These are phyloP conservation scores for Anabas testudineus DNA, from an alignment of 2,797 vertebrate genomes.

Conservation along the genomic window DNA sequence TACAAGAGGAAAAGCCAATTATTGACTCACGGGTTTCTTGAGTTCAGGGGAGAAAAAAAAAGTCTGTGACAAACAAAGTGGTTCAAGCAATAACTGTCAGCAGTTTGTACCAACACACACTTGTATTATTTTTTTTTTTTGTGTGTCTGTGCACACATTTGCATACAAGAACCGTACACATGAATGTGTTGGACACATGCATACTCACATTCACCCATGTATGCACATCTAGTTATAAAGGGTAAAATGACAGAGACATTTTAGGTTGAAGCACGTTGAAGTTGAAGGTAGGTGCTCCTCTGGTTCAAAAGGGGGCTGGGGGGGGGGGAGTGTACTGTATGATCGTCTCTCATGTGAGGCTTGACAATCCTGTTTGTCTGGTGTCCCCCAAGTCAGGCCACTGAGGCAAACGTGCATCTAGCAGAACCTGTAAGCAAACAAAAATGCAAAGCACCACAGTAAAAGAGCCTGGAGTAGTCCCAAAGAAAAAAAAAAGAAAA, in stretches of 20 bases:
- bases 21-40: not conserved
- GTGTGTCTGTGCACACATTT: slow-evolving; percentile 23
- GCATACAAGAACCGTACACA: slow-evolving; percentile 23
- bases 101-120: slow-evolving; percentile 52
- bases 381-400: slow-evolving; percentile 56
- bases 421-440: slow-evolving; percentile 56
- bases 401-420: slow-evolving; percentile 61
- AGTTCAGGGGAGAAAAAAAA: slow-evolving; percentile 7
- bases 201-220: slow-evolving; percentile 52
- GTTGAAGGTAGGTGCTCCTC: slow-evolving; percentile 36
- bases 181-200: slow-evolving; percentile 26
- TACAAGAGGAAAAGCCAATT: slow-evolving; percentile 1
- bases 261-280: slow-evolving; percentile 42
- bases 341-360: slow-evolving; percentile 37
- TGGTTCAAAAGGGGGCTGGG: slow-evolving; percentile 42
- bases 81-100: slow-evolving; percentile 40
- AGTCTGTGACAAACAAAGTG: slow-evolving; percentile 27
- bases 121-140: too few species aligned
- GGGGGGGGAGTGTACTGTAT: not conserved
- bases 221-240: slow-evolving; percentile 54
- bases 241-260: slow-evolving; percentile 32
- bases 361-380: slow-evolving; percentile 58
- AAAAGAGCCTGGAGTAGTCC: slow-evolving; percentile 56
- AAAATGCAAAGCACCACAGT: slow-evolving; percentile 75
- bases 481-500: slow-evolving; percentile 50